A percentile compares a stretch with the other conserved stretches of the same genome.
Conservation (phyloP, 2,113 vertebrate genomes). For the Nestor notabilis region DNA sequence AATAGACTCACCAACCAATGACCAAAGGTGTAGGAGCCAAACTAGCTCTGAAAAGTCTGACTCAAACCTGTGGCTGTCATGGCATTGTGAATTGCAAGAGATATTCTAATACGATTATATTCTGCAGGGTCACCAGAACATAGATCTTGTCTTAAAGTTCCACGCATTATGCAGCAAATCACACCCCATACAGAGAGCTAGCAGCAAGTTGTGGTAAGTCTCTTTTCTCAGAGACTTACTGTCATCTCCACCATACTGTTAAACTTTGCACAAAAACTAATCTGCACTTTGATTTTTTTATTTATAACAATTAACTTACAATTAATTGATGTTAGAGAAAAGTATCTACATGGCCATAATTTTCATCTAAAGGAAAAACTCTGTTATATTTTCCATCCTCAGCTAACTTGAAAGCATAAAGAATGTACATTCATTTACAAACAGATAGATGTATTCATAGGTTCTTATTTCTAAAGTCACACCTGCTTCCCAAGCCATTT, state of each 20-base stretch:
- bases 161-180: not conserved
- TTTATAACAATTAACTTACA: not conserved
- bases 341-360: not conserved
- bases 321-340: not conserved
- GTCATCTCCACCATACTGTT: not conserved
- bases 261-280: not conserved
- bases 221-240: not conserved
- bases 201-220: not conserved
- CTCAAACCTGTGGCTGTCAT: not conserved
- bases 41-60: not conserved
- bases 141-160: not conserved
- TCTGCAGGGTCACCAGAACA: not conserved
- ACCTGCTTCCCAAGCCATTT: not conserved
- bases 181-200: not conserved
- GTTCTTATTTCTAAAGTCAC: not conserved
- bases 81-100: accelerated
- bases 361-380: not conserved
- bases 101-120: not conserved
- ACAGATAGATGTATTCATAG: not conserved
- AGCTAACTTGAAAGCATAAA: not conserved
- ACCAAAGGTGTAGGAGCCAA: not conserved
- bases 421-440: not conserved
- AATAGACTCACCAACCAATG: not conserved
- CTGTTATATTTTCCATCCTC: not conserved
- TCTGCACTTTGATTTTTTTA: not conserved